Evolutionary conservation across 2,113 vertebrate genomes (phyloP).

Genomic region (Hipposideros armiger): DNA sequence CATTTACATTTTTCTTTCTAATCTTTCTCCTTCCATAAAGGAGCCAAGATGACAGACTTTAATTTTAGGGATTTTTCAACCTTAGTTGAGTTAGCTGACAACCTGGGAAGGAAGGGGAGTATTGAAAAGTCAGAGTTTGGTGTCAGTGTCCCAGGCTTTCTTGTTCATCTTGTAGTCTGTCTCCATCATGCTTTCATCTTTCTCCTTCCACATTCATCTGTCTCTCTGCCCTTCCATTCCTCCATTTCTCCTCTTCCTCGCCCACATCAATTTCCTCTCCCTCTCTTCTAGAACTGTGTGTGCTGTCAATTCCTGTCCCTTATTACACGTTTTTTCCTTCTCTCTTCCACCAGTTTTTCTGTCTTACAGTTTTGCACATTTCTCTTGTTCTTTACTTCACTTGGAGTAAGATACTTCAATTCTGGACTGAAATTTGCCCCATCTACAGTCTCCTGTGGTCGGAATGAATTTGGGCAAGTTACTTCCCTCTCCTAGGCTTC

Average conservation of each 20-base stretch:
- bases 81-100: neutral
- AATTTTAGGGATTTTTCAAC: neutral
- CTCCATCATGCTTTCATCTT: accelerated
- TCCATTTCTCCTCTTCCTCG: neutral
- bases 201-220: neutral
- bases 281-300: neutral
- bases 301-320: neutral
- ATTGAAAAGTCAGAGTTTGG: neutral
- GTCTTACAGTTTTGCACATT: neutral
- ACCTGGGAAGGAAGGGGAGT: neutral
- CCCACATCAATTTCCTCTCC: neutral
- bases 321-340: neutral
- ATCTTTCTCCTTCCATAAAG: neutral
- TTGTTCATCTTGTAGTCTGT: neutral
- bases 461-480: neutral
- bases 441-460: neutral
- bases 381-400: neutral
- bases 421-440: neutral
- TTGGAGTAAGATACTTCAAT: neutral
- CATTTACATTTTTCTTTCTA: neutral
- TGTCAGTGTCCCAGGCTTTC: neutral
- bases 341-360: neutral
- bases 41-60: neutral
- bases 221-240: neutral
- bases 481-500: neutral